Evolutionary conservation across 2,113 vertebrate species (phyloP).

Genomic region (Oreochromis spilurus): DNA sequence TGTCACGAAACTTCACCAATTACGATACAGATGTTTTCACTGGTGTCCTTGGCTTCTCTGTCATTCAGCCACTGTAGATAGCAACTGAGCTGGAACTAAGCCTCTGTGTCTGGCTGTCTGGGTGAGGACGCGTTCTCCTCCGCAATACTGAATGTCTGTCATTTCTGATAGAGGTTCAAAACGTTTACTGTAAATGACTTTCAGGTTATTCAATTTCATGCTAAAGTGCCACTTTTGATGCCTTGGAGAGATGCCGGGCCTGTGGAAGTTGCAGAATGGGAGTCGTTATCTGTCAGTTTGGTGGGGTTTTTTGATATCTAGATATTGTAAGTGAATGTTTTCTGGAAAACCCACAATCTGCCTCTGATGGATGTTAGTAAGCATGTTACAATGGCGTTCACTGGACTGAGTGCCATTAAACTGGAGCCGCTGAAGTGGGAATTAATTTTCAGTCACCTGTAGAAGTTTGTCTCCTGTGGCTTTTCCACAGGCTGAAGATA

Average conservation of each 20-base stretch:
- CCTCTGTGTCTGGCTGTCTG: constrained; percentile 21
- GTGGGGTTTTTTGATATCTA: not conserved
- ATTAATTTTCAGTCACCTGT: constrained; percentile 37
- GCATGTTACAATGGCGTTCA: not conserved
- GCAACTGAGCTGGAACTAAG: constrained; percentile 21
- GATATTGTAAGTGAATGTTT: not conserved
- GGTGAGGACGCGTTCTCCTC: not conserved
- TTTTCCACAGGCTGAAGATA: not conserved
- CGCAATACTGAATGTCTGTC: constrained; percentile 26
- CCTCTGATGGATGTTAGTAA: not conserved
- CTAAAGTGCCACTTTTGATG: constrained; percentile 11
- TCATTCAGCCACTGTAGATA: not conserved
- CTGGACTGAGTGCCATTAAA: not conserved
- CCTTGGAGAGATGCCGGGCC: not conserved
- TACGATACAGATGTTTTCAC: constrained; percentile 25
- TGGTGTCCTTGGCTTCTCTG: constrained; percentile 2
- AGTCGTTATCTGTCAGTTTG: not conserved
- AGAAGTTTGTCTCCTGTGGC: constrained; percentile 7
- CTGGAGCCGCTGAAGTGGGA: not conserved
- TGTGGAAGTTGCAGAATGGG: not conserved
- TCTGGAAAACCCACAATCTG: not conserved
- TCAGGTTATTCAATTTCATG: constrained; percentile 44
- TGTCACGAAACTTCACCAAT: constrained; percentile 11
- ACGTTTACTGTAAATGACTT: constrained; percentile 10
- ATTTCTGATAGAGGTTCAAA: not conserved